These are phyloP conservation scores for Hippolais icterina DNA, from an alignment of 2,113 vertebrate species.

Conservation along the genomic window DNA sequence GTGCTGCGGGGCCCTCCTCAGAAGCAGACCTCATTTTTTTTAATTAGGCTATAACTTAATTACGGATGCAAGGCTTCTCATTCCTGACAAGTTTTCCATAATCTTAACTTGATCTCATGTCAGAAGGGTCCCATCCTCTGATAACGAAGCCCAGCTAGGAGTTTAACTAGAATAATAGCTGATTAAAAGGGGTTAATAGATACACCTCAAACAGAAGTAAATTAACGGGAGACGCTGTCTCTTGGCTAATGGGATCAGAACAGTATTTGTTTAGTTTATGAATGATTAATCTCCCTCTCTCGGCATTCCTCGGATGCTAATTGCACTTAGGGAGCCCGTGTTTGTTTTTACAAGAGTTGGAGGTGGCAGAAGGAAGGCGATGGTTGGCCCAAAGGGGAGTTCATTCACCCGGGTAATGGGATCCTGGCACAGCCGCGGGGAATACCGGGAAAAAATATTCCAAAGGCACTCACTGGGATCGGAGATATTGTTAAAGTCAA, in stretches of 20 bases:
- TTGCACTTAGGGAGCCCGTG: slow-evolving; percentile 46
- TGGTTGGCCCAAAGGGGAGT: background rate
- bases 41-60: slow-evolving; percentile 52
- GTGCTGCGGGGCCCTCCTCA: background rate
- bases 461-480: background rate
- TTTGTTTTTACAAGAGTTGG: slow-evolving; percentile 54
- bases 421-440: background rate
- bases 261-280: slow-evolving; percentile 71
- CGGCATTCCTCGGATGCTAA: slow-evolving; percentile 55
- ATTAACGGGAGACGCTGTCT: slow-evolving; percentile 21
- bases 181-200: slow-evolving; percentile 58
- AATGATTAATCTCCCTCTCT: slow-evolving; percentile 66
- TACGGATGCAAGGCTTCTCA: background rate
- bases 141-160: slow-evolving; percentile 18
- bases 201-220: slow-evolving; percentile 38
- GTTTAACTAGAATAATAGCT: slow-evolving; percentile 19
- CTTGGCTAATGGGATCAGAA: slow-evolving; percentile 67
- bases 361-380: slow-evolving; percentile 33
- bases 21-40: slow-evolving; percentile 23
- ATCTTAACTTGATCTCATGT: slow-evolving; percentile 59
- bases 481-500: background rate
- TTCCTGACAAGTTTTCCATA: slow-evolving; percentile 45
- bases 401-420: background rate
- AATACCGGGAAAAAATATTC: background rate
- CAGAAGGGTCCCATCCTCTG: slow-evolving; percentile 22